Conservation (phyloP, 2,888 invertebrate species). For the Sminthurides aquaticus region DNA sequence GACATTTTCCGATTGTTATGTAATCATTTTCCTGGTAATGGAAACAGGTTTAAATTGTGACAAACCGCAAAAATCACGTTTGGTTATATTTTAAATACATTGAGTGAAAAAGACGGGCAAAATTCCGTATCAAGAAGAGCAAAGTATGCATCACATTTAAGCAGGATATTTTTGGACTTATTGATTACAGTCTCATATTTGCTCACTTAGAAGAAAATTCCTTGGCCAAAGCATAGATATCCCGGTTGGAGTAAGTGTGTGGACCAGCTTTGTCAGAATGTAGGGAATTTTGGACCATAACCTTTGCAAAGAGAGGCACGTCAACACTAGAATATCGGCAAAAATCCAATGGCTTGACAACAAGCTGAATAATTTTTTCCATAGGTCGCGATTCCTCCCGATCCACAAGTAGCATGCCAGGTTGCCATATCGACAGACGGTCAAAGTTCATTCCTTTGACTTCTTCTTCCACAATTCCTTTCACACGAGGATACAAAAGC, state of each 20-base stretch:
- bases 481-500: slow-evolving; percentile 49
- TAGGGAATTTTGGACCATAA: slow-evolving; percentile 34
- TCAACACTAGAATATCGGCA: slow-evolving; percentile 42
- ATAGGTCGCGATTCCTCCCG: slow-evolving; percentile 31
- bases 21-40: no score
- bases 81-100: no score
- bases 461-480: slow-evolving; percentile 45
- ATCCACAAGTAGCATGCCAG: slow-evolving; percentile 17
- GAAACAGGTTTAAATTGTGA: no score
- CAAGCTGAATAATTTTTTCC: slow-evolving; percentile 31
- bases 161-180: no score
- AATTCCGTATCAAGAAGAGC: no score
- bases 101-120: no score
- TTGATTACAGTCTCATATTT: no score
- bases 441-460: slow-evolving; percentile 35
- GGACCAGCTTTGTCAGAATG: slow-evolving; percentile 1
- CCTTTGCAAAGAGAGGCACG: slow-evolving; percentile 42
- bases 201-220: not conserved
- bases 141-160: no score
- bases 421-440: slow-evolving; percentile 19
- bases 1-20: no score
- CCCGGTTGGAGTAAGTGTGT: not conserved
- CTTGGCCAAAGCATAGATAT: not conserved
- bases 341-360: slow-evolving; percentile 32
- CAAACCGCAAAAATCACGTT: no score